Percentiles rank a stretch among this genome's conserved stretches.
Conservation (phyloP, 2,888 invertebrate species). For the Tillus elongatus region DNA sequence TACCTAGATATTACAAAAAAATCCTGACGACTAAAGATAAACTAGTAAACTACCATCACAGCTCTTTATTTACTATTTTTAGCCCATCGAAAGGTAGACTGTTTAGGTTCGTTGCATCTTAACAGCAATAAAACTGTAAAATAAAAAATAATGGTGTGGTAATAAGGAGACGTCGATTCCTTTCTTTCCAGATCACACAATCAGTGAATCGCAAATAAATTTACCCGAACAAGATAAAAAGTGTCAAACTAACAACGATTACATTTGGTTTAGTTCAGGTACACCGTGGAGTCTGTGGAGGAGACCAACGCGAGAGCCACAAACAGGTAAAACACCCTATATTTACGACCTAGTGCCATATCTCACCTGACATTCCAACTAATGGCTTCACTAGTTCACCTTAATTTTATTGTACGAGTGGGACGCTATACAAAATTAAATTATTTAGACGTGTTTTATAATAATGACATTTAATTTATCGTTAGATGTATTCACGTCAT, state of each 20-base stretch:
- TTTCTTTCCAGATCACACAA: background rate
- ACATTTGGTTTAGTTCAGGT: background rate
- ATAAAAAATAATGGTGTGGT: too few species aligned
- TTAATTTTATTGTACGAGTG: conserved; percentile 6
- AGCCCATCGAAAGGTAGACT: too few species aligned
- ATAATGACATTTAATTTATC: too few species aligned
- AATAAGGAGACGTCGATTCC: too few species aligned
- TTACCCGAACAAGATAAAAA: background rate
- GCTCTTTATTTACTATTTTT: too few species aligned
- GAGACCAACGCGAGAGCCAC: conserved; percentile 9
- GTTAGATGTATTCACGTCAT: too few species aligned
- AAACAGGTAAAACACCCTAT: conserved; percentile 27
- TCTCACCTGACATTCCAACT: conserved; percentile 22
- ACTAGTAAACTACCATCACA: too few species aligned
- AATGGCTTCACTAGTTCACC: conserved; percentile 1
- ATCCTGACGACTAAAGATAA: too few species aligned
- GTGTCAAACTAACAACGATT: conserved; percentile 2
- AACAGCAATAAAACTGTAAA: too few species aligned
- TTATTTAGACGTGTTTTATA: too few species aligned
- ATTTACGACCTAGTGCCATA: conserved; percentile 29
- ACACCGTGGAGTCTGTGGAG: conserved; percentile 1
- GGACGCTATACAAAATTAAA: background rate
- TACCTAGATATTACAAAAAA: too few species aligned
- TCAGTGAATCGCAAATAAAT: conserved; percentile 1
- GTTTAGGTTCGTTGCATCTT: too few species aligned